Evolutionary conservation across 2,113 vertebrate species (phyloP).

Genomic region (Chaetodon trifascialis): DNA sequence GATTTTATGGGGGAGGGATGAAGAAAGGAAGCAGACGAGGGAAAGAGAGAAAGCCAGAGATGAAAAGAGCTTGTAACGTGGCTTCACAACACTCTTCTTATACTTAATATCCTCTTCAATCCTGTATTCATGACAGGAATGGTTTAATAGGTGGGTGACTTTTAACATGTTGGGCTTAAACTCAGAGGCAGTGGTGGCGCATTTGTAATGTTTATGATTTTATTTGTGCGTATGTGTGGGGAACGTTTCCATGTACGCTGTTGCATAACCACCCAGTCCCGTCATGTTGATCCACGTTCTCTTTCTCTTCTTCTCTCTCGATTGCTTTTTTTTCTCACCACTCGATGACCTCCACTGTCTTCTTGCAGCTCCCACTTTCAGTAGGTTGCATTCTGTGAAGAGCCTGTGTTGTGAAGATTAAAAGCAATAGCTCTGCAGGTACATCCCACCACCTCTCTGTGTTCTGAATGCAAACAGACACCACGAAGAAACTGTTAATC

Average conservation of each 20-base stretch:
- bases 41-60: conserved; percentile 29
- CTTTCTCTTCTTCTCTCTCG: conserved; percentile 28
- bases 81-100: conserved; percentile 40
- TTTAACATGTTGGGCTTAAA: conserved; percentile 25
- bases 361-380: conserved; percentile 29
- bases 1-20: conserved; percentile 44
- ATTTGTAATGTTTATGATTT: conserved; percentile 7
- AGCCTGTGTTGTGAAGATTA: conserved; percentile 18
- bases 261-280: conserved; percentile 36
- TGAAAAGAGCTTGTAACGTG: conserved; percentile 60
- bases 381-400: conserved; percentile 24
- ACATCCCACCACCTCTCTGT: neutral
- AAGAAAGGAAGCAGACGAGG: conserved; percentile 38
- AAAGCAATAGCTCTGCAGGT: conserved; percentile 14
- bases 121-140: conserved; percentile 6
- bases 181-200: neutral
- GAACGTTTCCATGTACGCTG: conserved; percentile 19
- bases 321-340: neutral
- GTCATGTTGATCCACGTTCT: conserved; percentile 31
- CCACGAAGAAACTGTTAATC: conserved; percentile 28
- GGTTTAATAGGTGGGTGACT: conserved; percentile 38
- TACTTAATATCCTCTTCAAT: conserved; percentile 11
- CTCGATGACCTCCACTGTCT: conserved; percentile 48
- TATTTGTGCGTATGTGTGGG: neutral
- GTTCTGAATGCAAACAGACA: conserved; percentile 23